A percentile compares a stretch with the other conserved stretches of the same genome.
Conservation (phyloP, 2,113 vertebrate genomes). For the Eublepharis macularius region DNA sequence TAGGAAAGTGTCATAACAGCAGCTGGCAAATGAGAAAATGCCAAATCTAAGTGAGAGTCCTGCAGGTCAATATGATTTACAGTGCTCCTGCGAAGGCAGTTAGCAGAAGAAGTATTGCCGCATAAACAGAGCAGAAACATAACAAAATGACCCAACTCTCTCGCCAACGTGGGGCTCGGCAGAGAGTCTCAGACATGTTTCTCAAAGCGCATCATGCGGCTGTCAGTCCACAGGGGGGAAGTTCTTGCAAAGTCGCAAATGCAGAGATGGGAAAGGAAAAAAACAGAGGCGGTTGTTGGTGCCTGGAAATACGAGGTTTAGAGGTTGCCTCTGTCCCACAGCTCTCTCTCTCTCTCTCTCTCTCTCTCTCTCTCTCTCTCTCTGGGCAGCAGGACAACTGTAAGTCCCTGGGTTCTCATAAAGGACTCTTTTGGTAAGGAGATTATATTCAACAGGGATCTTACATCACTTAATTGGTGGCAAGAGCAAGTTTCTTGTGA, state of each 20-base stretch:
- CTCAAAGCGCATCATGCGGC: constrained; percentile 3
- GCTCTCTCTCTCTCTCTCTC: no score
- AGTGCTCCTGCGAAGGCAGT: neutral
- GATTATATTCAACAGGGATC: neutral
- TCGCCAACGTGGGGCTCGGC: neutral
- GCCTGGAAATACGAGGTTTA: neutral
- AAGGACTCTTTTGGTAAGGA: neutral
- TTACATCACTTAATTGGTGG: constrained; percentile 19
- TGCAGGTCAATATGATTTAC: constrained; percentile 25
- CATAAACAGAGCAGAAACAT: neutral
- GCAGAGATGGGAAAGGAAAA: constrained; percentile 8
- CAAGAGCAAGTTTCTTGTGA: neutral
- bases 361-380: no score
- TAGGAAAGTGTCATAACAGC: constrained; percentile 27
- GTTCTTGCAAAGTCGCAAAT: neutral
- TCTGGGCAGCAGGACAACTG: neutral
- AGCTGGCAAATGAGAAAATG: constrained; percentile 41
- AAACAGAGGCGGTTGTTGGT: neutral
- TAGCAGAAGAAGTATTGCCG: constrained; percentile 5
- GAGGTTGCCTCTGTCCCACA: neutral
- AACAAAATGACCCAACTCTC: neutral
- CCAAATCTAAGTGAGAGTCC: constrained; percentile 7
- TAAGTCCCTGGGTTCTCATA: neutral
- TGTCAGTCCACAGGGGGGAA: constrained; percentile 9
- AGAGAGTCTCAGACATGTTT: constrained; percentile 34